Conservation (phyloP, 2,888 invertebrate genomes). For the Ceratothoa steindachneri region DNA sequence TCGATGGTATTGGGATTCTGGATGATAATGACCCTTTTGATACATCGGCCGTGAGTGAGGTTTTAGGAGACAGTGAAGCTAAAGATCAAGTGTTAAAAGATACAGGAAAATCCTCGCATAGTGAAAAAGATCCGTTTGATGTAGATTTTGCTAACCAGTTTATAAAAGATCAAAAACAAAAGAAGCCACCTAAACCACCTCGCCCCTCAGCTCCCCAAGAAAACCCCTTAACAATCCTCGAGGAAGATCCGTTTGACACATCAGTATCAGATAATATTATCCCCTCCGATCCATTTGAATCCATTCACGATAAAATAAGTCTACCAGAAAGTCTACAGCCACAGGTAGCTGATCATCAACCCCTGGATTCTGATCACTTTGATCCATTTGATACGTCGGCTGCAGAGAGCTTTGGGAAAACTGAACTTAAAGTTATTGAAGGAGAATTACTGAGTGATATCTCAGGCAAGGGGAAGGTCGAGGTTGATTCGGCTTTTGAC, state of each 20-base stretch:
- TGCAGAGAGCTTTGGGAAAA: slow-evolving; percentile 48
- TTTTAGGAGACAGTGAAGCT: slow-evolving; percentile 47
- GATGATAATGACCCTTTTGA: slow-evolving; percentile 58
- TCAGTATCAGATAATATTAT: slow-evolving; percentile 63
- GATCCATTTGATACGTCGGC: slow-evolving; percentile 48
- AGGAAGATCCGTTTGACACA: slow-evolving; percentile 61
- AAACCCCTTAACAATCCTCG: slow-evolving; percentile 16
- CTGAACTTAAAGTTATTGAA: slow-evolving; percentile 61
- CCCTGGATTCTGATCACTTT: slow-evolving; percentile 29
- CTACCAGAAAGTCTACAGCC: slow-evolving; percentile 39
- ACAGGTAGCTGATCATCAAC: slow-evolving; percentile 14
- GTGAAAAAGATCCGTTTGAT: slow-evolving; percentile 47
- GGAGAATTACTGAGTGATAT: slow-evolving; percentile 58
- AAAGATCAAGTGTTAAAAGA: not conserved
- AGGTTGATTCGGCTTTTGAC: slow-evolving; percentile 49
- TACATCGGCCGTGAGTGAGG: slow-evolving; percentile 53
- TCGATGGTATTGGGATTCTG: slow-evolving; percentile 52
- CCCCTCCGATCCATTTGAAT: slow-evolving; percentile 34
- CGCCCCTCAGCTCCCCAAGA: slow-evolving; percentile 50
- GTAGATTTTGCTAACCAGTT: slow-evolving; percentile 37
- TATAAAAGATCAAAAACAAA: slow-evolving; percentile 6
- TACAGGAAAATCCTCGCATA: not conserved
- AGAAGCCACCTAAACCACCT: slow-evolving; percentile 51
- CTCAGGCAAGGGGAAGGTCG: slow-evolving; percentile 47
- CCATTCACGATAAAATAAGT: slow-evolving; percentile 28